Evolutionary conservation across 2,113 vertebrate genomes (phyloP).

Genomic region (Heterochromis multidens): DNA sequence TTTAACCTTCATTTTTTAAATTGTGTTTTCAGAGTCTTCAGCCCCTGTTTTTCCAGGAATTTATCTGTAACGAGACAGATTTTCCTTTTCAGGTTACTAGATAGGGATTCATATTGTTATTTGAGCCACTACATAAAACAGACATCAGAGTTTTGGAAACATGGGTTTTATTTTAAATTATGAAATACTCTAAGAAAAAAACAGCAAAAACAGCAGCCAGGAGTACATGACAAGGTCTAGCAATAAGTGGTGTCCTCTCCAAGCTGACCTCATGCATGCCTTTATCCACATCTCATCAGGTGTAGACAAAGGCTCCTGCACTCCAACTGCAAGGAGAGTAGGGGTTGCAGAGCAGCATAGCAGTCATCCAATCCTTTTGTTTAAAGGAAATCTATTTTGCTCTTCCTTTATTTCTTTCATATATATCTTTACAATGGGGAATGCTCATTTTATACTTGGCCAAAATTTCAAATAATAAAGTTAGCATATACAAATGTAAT

Average conservation of each 20-base stretch:
- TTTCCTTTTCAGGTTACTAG: not conserved
- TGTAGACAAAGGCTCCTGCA: not conserved
- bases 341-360: not conserved
- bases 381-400: too few relatives aligned
- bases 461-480: not conserved
- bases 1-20: rapidly evolving
- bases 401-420: too few relatives aligned
- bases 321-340: not conserved
- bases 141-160: not conserved
- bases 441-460: not conserved
- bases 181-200: not conserved
- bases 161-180: not conserved
- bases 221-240: not conserved
- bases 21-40: not conserved
- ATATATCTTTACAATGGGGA: not conserved
- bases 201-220: not conserved
- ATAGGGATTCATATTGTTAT: not conserved
- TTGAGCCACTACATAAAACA: not conserved
- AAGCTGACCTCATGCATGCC: not conserved
- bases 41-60: not conserved
- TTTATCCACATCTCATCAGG: not conserved
- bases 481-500: not conserved
- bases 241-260: not conserved
- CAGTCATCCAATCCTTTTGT: not conserved
- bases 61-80: not conserved